Percentiles rank a stretch among this genome's conserved stretches.
Evolutionary conservation across 2,888 invertebrate genomes (phyloP).

Genomic region (Tetrapedia diversipes): DNA sequence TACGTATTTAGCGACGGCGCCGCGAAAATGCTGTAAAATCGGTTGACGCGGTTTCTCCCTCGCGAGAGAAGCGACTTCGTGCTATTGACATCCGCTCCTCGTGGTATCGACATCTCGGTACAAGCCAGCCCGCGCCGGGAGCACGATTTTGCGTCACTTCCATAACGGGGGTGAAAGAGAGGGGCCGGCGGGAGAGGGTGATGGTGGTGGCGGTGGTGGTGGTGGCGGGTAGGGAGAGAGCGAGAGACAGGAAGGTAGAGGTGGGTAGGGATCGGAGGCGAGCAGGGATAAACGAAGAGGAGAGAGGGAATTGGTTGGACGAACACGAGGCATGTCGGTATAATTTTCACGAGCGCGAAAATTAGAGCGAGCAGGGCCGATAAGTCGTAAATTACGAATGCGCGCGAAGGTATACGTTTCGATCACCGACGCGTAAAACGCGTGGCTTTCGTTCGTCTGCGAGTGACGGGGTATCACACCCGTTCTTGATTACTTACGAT

Average conservation of each 20-base stretch:
- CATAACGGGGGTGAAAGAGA: slow-evolving; percentile 51
- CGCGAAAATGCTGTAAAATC: slow-evolving; percentile 68
- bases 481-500: slow-evolving; percentile 54
- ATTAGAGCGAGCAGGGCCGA: slow-evolving; percentile 65
- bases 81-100: slow-evolving; percentile 80
- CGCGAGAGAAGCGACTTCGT: slow-evolving; percentile 76
- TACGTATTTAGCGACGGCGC: slow-evolving; percentile 22
- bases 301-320: slow-evolving; percentile 42
- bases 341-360: slow-evolving; percentile 71
- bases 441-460: slow-evolving; percentile 57
- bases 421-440: slow-evolving; percentile 66
- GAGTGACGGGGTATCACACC: slow-evolving; percentile 63
- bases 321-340: slow-evolving; percentile 56
- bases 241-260: neutral
- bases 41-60: slow-evolving; percentile 65
- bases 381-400: slow-evolving; percentile 75
- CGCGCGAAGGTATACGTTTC: slow-evolving; percentile 47
- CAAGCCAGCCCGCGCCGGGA: slow-evolving; percentile 70
- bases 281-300: slow-evolving; percentile 9
- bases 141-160: slow-evolving; percentile 74
- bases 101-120: slow-evolving; percentile 77
- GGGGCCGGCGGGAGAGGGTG: slow-evolving; percentile 1
- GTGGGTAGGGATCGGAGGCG: neutral
- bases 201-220: too few species aligned
- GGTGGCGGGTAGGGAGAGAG: slow-evolving; percentile 12